These are phyloP conservation scores for Centroberyx gerrardi DNA, from an alignment of 2,797 vertebrate genomes.

Conservation along the genomic window DNA sequence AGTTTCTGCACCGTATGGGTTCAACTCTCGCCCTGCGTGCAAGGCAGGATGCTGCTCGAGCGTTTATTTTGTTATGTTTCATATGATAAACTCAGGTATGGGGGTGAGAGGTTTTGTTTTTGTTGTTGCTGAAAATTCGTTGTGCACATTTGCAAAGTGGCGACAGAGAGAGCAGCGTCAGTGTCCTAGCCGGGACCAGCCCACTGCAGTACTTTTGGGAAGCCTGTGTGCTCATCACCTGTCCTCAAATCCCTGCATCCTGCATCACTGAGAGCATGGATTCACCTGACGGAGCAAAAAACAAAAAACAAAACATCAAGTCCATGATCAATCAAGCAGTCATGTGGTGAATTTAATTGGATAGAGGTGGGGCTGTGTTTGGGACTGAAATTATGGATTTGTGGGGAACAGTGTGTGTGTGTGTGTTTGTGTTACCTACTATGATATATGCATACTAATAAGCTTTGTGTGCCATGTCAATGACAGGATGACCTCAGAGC, in stretches of 20 bases:
- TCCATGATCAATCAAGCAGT: constrained; percentile 19
- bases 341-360: constrained; percentile 20
- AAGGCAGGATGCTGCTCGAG: constrained; percentile 5
- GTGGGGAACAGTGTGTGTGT: background rate
- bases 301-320: background rate
- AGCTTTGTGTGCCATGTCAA: constrained; percentile 43
- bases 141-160: constrained; percentile 21
- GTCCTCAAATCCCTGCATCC: constrained; percentile 37
- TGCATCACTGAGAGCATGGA: constrained; percentile 2
- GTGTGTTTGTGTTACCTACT: background rate
- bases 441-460: constrained; percentile 33
- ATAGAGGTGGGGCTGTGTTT: constrained; percentile 28
- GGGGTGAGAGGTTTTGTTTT: background rate
- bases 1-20: constrained; percentile 78
- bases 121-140: constrained; percentile 7
- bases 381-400: constrained; percentile 6
- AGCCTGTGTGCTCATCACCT: constrained; percentile 69
- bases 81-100: background rate
- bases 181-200: constrained; percentile 78
- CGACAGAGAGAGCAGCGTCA: constrained; percentile 9
- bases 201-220: constrained; percentile 82
- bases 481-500: constrained; percentile 29
- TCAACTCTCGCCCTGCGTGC: constrained; percentile 40
- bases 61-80: background rate
- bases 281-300: constrained; percentile 29